Conservation (phyloP, 2,888 invertebrate genomes). For the Masnerella sp. region DNA sequence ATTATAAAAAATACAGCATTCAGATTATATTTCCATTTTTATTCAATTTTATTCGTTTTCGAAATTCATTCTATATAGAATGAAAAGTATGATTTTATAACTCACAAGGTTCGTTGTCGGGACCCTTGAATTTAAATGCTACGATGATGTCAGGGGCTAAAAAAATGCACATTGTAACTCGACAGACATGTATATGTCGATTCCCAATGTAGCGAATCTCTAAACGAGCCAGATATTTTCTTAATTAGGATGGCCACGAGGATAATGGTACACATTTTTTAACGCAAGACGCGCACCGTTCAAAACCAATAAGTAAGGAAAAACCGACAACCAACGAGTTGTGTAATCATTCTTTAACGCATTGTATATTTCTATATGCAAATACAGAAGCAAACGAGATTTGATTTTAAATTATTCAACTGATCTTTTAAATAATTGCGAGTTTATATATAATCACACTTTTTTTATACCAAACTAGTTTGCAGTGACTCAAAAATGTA, state of each 20-base stretch:
- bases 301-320: slow-evolving; percentile 16
- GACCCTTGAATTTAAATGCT: slow-evolving; percentile 33
- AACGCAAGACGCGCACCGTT: slow-evolving; percentile 19
- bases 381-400: slow-evolving; percentile 47
- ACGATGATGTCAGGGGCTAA: slow-evolving; percentile 50
- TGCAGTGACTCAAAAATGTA: too few species aligned
- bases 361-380: slow-evolving; percentile 45
- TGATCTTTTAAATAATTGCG: slow-evolving; percentile 31
- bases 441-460: slow-evolving; percentile 48
- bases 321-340: slow-evolving; percentile 47
- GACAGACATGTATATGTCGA: slow-evolving; percentile 47
- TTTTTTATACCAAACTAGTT: too few species aligned
- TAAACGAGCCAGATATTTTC: slow-evolving; percentile 44
- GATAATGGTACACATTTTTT: slow-evolving; percentile 33
- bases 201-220: slow-evolving; percentile 39
- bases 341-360: slow-evolving; percentile 40
- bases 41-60: too few species aligned
- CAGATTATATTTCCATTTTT: too few species aligned
- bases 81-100: too few species aligned
- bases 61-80: too few species aligned
- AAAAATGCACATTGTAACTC: slow-evolving; percentile 35
- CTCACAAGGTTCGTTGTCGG: slow-evolving; percentile 16
- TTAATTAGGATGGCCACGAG: slow-evolving; percentile 46
- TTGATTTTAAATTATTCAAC: slow-evolving; percentile 49
- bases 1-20: too few species aligned